Evolutionary conservation across 2,113 vertebrate species (phyloP).

Genomic region (Geothlypis trichas): DNA sequence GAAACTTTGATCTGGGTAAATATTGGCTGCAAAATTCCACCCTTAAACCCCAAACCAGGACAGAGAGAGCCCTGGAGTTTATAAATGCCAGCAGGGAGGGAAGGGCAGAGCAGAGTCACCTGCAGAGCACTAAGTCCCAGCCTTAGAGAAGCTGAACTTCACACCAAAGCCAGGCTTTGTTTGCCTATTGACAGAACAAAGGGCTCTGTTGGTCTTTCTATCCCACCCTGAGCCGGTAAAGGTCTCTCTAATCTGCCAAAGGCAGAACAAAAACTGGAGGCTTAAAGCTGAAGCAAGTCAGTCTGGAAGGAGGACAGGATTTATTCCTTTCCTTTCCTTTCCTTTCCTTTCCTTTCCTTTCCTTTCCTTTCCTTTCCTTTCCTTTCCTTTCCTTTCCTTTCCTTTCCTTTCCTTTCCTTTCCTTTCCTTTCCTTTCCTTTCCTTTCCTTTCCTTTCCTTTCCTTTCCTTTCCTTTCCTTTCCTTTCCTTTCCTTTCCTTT

Average conservation of each 20-base stretch:
- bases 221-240: slow-evolving; percentile 8
- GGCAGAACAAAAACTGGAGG: not conserved
- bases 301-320: not conserved
- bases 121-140: not conserved
- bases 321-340: too few species aligned
- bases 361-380: too few species aligned
- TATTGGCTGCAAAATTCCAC: not conserved
- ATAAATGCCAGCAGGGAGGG: not conserved
- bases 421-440: too few species aligned
- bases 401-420: too few species aligned
- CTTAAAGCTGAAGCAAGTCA: not conserved
- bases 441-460: too few species aligned
- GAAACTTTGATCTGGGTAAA: not conserved
- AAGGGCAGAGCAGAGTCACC: not conserved
- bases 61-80: not conserved
- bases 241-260: slow-evolving; percentile 31
- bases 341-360: too few species aligned
- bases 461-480: not conserved
- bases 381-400: too few species aligned
- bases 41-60: not conserved
- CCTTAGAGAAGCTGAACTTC: not conserved
- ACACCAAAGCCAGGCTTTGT: slow-evolving; percentile 25
- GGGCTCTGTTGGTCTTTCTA: slow-evolving; percentile 26
- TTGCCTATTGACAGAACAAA: slow-evolving; percentile 1
- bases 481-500: too few species aligned